Base-by-base conservation (phyloP, 2,888 invertebrate genomes). In the Sminthurinus aureus region DNA sequence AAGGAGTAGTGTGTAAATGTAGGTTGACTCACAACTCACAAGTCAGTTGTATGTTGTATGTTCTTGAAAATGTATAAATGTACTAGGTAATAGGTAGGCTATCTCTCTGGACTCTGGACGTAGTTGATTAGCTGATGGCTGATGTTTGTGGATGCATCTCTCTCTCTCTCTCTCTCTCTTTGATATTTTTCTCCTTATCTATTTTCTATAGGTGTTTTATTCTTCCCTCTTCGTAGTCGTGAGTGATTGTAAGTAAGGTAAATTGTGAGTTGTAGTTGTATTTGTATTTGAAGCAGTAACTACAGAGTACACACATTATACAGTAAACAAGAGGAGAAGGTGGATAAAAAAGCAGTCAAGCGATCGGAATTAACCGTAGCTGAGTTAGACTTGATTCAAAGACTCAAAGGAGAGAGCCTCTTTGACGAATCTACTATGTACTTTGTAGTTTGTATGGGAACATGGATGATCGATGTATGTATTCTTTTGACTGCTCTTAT, bases 301-400 rank as follows among this genome's bases (percentile, higher is more conserved):
- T 38, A 6, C 38, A 38, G 3, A 38, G 38, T 38, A n/a, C 8
- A 8, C 3, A n/a, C n/a, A n/a, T 4, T n/a, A 8, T 66, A 66
- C 66, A 66, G 3, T n/a, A 8, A 4, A 15, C 66, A 66, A 66
- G 66, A 66, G 8, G 66, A 66, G n/a, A 20, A 24, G 20, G 20
- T 4, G 64, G 64, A 69, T 20, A 20, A 69, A 20, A 69, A 69
- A 9, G 15, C 75, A 75, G 51, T 20, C 51, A 75, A 51, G 15
- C 75, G 75, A n/a, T 79, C 15, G 18, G 66, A 24, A 79, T 79
- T 79, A 79, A 79, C 78, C 38, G 26, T 79, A 66, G 78, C 66
- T 67, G 24, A 78, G 77, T 15, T 50, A 24, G 24, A 69, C 18
- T 20, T 26, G 73, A 73, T 26, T 73, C 24, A 15, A 73, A 38